Evolutionary conservation across 2,113 vertebrate species (phyloP).

Genomic region (Eurystomus gularis): DNA sequence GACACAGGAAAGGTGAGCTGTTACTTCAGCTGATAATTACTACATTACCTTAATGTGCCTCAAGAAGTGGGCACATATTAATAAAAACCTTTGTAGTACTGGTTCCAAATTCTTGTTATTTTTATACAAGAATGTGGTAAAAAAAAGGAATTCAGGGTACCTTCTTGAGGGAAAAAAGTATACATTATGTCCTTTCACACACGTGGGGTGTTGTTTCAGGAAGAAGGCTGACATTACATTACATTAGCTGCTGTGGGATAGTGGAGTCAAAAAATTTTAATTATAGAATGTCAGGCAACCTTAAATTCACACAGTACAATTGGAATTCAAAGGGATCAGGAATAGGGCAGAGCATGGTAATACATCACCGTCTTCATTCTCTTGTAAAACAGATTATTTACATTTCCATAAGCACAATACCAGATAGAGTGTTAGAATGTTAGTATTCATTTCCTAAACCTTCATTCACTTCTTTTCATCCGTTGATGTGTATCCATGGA

Average conservation of each 20-base stretch:
- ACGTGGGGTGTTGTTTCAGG: not conserved
- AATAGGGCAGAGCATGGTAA: not conserved
- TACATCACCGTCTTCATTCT: not conserved
- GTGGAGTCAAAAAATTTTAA: not conserved
- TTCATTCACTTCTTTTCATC: not conserved
- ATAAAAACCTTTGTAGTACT: not conserved
- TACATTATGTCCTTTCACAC: not conserved
- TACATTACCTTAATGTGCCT: not conserved
- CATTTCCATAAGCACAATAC: not conserved
- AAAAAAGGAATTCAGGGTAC: not conserved
- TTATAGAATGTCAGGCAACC: not conserved
- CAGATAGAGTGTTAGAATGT: not conserved
- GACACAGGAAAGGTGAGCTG: not conserved
- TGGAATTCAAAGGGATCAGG: not conserved
- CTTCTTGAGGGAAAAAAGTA: not conserved
- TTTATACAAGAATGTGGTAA: not conserved
- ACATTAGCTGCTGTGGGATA: not conserved
- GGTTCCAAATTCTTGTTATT: not conserved
- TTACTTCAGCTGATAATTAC: constrained; percentile 12
- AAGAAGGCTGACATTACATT: not conserved
- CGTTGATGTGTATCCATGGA: not conserved
- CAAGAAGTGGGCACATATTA: not conserved
- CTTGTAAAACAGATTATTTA: not conserved
- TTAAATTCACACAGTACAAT: not conserved
- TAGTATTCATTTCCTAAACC: not conserved